Conservation (phyloP, 2,888 invertebrate species). For the Odontocerum albicorne region DNA sequence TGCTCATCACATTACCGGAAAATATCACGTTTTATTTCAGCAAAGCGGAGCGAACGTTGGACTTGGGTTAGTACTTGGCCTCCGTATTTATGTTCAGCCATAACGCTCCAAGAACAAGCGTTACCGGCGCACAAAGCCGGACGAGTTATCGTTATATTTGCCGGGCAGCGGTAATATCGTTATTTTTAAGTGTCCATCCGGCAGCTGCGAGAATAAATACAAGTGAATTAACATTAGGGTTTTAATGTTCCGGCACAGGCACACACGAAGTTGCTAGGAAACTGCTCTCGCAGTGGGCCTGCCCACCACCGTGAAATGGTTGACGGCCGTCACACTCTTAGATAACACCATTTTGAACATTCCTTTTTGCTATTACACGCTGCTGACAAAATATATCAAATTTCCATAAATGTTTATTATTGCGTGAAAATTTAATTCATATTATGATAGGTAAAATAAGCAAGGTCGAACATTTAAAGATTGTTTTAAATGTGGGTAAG, state of each 20-base stretch:
- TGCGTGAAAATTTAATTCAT: no score
- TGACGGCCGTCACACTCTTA: no score
- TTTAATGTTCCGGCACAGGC: slow-evolving; percentile 34
- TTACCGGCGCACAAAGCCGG: slow-evolving; percentile 36
- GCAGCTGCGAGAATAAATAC: slow-evolving; percentile 38
- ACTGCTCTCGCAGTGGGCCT: no score
- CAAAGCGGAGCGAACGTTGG: slow-evolving; percentile 7
- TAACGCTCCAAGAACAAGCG: slow-evolving; percentile 28
- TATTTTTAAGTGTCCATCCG: slow-evolving; percentile 57
- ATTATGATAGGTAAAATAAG: no score
- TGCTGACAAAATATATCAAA: no score
- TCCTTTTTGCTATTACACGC: no score
- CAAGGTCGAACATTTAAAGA: no score
- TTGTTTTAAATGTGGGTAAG: no score
- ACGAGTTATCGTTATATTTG: slow-evolving; percentile 57
- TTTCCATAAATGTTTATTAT: no score
- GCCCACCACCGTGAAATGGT: no score
- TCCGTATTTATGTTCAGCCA: slow-evolving; percentile 31
- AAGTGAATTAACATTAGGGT: slow-evolving; percentile 37
- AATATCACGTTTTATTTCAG: slow-evolving; percentile 24
- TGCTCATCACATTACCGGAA: slow-evolving; percentile 22
- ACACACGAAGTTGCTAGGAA: no score
- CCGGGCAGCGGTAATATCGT: slow-evolving; percentile 50
- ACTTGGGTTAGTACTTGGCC: neutral
- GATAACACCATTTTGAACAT: no score